These are phyloP conservation scores for Dasypolia templi DNA, from an alignment of 2,888 invertebrate species.

Conservation along the genomic window DNA sequence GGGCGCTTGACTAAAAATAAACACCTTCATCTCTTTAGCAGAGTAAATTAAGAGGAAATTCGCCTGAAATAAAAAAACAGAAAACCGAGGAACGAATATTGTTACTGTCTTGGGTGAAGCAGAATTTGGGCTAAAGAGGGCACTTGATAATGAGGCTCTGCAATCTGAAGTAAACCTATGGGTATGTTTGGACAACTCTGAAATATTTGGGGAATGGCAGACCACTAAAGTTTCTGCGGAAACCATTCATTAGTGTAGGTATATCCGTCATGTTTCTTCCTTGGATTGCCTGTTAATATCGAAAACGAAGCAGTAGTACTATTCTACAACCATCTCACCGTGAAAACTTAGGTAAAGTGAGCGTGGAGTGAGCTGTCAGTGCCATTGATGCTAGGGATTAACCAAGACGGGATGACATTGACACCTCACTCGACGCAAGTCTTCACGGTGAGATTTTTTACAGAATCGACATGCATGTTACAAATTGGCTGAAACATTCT, in stretches of 20 bases:
- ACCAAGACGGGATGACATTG: too few relatives aligned
- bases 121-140: background rate
- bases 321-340: too few relatives aligned
- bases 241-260: background rate
- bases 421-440: too few relatives aligned
- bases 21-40: background rate
- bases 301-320: too few relatives aligned
- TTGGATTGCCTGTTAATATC: background rate
- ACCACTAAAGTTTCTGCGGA: background rate
- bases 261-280: background rate
- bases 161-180: background rate
- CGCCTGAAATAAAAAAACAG: background rate
- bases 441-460: too few relatives aligned
- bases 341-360: too few relatives aligned
- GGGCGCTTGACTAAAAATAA: constrained; percentile 19
- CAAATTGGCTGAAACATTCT: constrained; percentile 10
- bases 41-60: background rate
- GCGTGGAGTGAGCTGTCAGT: too few relatives aligned
- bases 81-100: background rate
- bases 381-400: too few relatives aligned
- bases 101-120: background rate
- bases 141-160: background rate
- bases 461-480: too few relatives aligned
- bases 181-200: background rate
- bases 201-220: background rate